These are phyloP conservation scores for Zoanthus sociatus DNA, from an alignment of 92 coral and sea anemone species.

Conservation along the genomic window DNA sequence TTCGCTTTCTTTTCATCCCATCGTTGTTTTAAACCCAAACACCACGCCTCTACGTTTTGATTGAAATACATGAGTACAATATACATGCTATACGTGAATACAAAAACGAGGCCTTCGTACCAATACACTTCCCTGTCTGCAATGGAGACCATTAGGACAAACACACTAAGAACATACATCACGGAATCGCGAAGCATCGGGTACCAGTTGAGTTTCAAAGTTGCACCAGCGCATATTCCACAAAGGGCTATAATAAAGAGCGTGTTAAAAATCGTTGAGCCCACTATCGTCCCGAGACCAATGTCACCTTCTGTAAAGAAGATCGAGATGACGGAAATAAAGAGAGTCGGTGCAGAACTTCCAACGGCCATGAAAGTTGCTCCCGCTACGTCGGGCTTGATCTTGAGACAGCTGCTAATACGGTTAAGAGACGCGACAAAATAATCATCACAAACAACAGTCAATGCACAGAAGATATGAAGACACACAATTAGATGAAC, in stretches of 20 bases:
- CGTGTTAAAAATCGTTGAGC: slow-evolving; percentile 95
- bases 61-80: slow-evolving; percentile 93
- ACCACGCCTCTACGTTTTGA: slow-evolving; percentile 61
- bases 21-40: slow-evolving; percentile 45
- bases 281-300: slow-evolving; percentile 97
- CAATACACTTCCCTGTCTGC: slow-evolving; percentile 92
- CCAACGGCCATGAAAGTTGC: slow-evolving; percentile 99
- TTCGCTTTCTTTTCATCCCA: slow-evolving; percentile 41
- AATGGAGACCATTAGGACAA: slow-evolving; percentile 80
- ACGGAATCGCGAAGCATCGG: slow-evolving; percentile 89
- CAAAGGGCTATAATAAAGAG: slow-evolving; percentile 93
- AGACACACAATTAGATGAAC: slow-evolving; percentile 85
- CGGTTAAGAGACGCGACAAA: slow-evolving; percentile 95
- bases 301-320: slow-evolving; percentile 98
- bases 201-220: slow-evolving; percentile 82
- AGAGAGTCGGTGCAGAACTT: slow-evolving; percentile 98
- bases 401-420: slow-evolving; percentile 83
- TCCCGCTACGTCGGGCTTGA: slow-evolving; percentile 98
- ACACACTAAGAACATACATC: slow-evolving; percentile 83
- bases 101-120: slow-evolving; percentile 91
- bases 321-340: slow-evolving; percentile 92
- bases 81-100: slow-evolving; percentile 74
- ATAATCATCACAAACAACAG: slow-evolving; percentile 96
- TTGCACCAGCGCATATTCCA: slow-evolving; percentile 84
- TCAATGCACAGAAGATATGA: slow-evolving; percentile 90